Conservation (phyloP, 2,113 vertebrate species). For the Oxyura jamaicensis region DNA sequence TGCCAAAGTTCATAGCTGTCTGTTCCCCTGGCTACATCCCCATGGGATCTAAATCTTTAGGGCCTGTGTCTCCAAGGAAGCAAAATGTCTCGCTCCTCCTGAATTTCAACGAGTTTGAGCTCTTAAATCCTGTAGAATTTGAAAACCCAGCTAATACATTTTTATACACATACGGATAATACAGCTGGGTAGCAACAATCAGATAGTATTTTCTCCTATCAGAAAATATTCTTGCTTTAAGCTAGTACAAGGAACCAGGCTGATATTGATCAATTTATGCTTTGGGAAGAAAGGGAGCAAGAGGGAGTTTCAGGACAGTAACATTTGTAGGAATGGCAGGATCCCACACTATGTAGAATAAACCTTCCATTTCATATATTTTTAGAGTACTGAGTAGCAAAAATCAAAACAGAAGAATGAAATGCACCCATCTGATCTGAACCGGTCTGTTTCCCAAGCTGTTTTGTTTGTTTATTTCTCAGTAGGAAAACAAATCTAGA, state of each 20-base stretch:
- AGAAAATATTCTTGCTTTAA: not conserved
- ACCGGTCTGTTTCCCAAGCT: not conserved
- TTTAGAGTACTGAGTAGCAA: not conserved
- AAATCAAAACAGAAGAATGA: not conserved
- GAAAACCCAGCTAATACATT: not conserved
- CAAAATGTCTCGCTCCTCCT: not conserved
- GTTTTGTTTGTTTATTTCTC: not conserved
- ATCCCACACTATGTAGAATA: not conserved
- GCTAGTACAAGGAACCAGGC: not conserved
- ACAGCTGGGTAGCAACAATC: not conserved
- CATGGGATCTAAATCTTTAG: constrained; percentile 11
- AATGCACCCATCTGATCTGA: not conserved
- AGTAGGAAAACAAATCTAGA: not conserved
- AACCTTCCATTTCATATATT: not conserved
- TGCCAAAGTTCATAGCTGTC: constrained; percentile 24
- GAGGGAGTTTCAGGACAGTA: not conserved
- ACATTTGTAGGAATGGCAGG: not conserved
- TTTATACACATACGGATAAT: not conserved
- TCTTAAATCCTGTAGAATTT: constrained; percentile 21
- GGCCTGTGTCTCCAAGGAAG: constrained; percentile 18
- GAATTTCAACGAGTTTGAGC: constrained; percentile 28
- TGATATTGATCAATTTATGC: not conserved
- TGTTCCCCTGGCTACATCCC: not conserved
- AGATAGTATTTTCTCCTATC: not conserved
- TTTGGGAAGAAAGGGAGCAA: not conserved